Evolutionary conservation across 2,888 invertebrate species (phyloP).

Genomic region (Antheraea yamamai): DNA sequence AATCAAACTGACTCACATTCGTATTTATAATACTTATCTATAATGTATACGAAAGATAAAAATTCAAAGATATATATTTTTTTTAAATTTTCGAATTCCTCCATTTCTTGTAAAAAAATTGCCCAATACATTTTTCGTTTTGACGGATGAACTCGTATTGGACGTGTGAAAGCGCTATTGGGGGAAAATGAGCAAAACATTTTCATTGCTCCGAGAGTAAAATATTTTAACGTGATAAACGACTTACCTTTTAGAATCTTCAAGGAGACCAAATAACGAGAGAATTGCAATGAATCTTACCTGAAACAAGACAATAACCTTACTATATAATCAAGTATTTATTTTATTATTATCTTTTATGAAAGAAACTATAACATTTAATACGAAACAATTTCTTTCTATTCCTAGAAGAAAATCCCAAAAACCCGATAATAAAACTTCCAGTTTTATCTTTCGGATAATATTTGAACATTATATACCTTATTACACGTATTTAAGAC

Average conservation of each 20-base stretch:
- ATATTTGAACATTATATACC: too few species aligned
- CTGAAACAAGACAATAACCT: neutral
- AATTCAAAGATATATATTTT: neutral
- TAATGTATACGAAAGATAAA: neutral
- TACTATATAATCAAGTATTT: neutral
- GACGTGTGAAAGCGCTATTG: conserved; percentile 31
- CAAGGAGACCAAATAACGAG: neutral
- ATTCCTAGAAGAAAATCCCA: too few species aligned
- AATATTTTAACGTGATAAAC: conserved; percentile 47
- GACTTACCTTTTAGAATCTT: conserved; percentile 40
- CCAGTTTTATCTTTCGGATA: too few species aligned
- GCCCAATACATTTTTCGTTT: neutral
- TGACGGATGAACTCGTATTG: conserved; percentile 44
- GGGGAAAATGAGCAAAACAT: conserved; percentile 41
- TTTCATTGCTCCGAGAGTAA: conserved; percentile 44
- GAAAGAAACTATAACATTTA: neutral
- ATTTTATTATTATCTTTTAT: neutral
- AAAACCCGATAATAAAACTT: too few species aligned
- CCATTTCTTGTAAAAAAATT: neutral
- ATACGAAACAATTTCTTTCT: too few species aligned
- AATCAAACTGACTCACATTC: too few species aligned
- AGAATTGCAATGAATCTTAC: neutral
- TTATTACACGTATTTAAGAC: too few species aligned
- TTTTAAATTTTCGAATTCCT: neutral
- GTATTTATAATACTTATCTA: too few species aligned